Percentiles rank a stretch among this genome's conserved stretches.
These are phyloP conservation scores for Ips nitidus DNA, from an alignment of 1,140 invertebrate species.

Conservation along the genomic window DNA sequence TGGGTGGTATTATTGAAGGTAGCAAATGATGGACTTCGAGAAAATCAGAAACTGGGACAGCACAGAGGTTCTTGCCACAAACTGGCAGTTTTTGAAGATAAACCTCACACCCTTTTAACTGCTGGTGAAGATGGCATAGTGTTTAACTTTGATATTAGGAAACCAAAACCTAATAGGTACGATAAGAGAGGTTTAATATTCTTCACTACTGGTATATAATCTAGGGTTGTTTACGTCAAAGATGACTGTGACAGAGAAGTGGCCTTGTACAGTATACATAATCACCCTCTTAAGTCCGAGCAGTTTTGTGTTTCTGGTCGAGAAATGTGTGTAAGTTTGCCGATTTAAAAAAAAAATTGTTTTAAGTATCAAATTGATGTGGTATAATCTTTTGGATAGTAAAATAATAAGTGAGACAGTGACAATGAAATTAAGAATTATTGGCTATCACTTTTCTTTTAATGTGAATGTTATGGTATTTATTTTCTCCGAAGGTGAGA, in stretches of 20 bases:
- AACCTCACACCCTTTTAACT: conserved; percentile 78
- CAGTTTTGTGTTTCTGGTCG: conserved; percentile 83
- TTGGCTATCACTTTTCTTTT: not conserved
- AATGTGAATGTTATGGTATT: conserved; percentile 1
- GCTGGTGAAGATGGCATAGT: conserved; percentile 87
- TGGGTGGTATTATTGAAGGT: conserved; percentile 46
- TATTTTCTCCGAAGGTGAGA: conserved; percentile 19
- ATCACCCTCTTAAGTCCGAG: conserved; percentile 74
- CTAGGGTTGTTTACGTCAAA: conserved; percentile 68
- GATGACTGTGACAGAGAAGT: conserved; percentile 60
- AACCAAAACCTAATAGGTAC: conserved; percentile 65
- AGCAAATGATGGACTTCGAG: conserved; percentile 53
- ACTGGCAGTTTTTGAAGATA: conserved; percentile 70
- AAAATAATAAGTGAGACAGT: no score
- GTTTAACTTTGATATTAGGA: conserved; percentile 78
- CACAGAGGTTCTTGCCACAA: conserved; percentile 79
- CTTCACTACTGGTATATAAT: conserved; percentile 36
- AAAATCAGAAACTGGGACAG: conserved; percentile 64
- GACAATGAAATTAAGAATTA: no score
- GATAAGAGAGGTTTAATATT: not conserved
- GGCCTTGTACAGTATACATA: conserved; percentile 82
- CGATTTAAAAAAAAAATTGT: no score
- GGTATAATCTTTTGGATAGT: no score
- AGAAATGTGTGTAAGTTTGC: conserved; percentile 46
- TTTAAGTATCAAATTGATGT: not conserved